Conservation (phyloP, 1,140 invertebrate genomes). For the Leptinotarsa undecemlineata region DNA sequence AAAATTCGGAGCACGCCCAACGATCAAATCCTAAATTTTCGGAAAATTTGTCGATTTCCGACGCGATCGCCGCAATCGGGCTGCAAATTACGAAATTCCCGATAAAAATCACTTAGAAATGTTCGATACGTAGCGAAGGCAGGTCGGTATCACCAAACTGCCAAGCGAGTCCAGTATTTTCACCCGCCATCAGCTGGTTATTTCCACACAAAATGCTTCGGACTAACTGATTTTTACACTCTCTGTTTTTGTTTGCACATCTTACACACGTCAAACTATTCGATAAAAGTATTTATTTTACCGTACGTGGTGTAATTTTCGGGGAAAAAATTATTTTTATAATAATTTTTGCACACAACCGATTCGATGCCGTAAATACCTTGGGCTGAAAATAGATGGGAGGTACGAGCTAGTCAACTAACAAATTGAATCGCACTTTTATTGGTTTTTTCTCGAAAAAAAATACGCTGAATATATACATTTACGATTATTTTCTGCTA, state of each 20-base stretch:
- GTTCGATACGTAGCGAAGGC: conserved; percentile 32
- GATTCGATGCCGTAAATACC: conserved; percentile 55
- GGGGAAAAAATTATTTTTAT: conserved; percentile 35
- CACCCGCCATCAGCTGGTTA: conserved; percentile 57
- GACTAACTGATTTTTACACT: conserved; percentile 38
- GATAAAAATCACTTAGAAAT: conserved; percentile 34
- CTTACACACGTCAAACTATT: conserved; percentile 36
- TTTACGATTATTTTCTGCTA: neutral
- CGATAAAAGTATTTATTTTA: conserved; percentile 15
- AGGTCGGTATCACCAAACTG: conserved; percentile 38
- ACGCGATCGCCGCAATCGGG: conserved; percentile 1
- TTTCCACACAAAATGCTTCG: conserved; percentile 48
- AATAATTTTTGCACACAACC: conserved; percentile 47
- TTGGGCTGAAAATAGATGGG: conserved; percentile 57
- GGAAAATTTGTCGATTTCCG: conserved; percentile 7
- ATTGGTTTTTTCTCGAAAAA: neutral
- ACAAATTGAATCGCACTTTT: neutral
- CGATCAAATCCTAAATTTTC: conserved; percentile 24
- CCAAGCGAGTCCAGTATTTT: conserved; percentile 48
- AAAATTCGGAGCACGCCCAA: conserved; percentile 49
- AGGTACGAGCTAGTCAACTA: conserved; percentile 43
- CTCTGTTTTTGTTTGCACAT: conserved; percentile 39
- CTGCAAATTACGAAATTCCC: conserved; percentile 5
- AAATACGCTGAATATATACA: neutral
- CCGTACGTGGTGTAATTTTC: conserved; percentile 24